phyloP scores from a whole-genome alignment of 2,113 vertebrate genomes.

The Leucopsar rothschildi region DNA sequence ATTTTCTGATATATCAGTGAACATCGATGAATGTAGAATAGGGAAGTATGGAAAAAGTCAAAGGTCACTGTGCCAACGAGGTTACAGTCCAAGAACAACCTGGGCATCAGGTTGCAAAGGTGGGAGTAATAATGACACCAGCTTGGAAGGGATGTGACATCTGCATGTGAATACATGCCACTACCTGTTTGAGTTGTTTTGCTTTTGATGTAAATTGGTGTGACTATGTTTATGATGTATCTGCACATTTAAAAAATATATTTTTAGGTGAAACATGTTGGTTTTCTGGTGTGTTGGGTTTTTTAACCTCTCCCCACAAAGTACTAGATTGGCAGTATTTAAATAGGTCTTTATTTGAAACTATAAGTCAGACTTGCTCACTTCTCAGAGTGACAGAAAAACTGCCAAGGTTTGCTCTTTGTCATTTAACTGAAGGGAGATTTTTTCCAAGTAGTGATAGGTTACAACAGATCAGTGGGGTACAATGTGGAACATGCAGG shows the following conservation, averaged over 20 bases:
- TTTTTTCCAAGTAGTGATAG: background rate
- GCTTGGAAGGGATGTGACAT: background rate
- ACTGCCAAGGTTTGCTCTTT: background rate
- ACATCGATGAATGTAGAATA: too few relatives aligned
- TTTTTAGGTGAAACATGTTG: background rate
- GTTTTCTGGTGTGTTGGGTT: background rate
- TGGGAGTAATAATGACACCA: background rate
- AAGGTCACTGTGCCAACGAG: background rate
- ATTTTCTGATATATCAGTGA: rapidly evolving
- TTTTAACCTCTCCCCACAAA: background rate
- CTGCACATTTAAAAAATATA: background rate
- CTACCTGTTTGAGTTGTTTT: background rate
- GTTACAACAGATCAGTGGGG: background rate
- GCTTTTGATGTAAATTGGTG: background rate
- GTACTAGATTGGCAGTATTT: background rate
- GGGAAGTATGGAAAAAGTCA: background rate
- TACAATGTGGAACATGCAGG: background rate
- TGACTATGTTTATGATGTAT: background rate
- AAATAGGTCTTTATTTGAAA: background rate
- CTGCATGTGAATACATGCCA: rapidly evolving
- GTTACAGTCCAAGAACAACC: background rate
- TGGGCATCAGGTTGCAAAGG: background rate
- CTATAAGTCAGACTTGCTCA: background rate
- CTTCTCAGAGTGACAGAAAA: background rate
- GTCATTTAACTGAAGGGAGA: background rate